Percentiles rank a stretch among this genome's conserved stretches.
Conservation (phyloP, 2,888 invertebrate species). For the Chesias legatella region DNA sequence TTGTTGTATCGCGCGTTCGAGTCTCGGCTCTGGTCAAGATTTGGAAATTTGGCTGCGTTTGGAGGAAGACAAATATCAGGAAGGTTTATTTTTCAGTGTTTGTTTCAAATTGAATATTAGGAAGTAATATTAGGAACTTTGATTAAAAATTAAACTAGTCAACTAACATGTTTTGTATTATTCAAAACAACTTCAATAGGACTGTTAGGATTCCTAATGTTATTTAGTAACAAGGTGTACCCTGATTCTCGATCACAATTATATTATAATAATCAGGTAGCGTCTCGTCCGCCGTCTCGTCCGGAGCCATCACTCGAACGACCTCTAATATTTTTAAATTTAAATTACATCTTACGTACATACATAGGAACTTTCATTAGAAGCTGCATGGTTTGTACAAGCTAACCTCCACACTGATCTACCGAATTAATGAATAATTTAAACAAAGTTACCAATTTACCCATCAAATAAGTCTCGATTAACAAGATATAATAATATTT, state of each 20-base stretch:
- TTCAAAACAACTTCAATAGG: conserved; percentile 12
- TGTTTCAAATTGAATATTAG: conserved; percentile 28
- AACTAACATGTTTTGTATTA: conserved; percentile 4
- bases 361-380: conserved; percentile 81
- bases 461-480: conserved; percentile 63
- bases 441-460: conserved; percentile 65
- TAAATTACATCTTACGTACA: conserved; percentile 79
- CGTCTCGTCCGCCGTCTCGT: conserved; percentile 33
- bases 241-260: conserved; percentile 66
- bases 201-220: conserved; percentile 21
- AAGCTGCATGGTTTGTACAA: conserved; percentile 81
- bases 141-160: conserved; percentile 17
- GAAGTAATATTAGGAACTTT: conserved; percentile 50
- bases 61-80: conserved; percentile 66
- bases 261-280: conserved; percentile 55
- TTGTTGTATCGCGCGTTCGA: conserved; percentile 70
- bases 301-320: conserved; percentile 53
- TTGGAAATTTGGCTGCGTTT: conserved; percentile 47
- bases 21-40: conserved; percentile 48
- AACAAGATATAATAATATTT: conserved; percentile 58
- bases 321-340: conserved; percentile 70
- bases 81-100: conserved; percentile 36
- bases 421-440: conserved; percentile 67
- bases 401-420: conserved; percentile 79
- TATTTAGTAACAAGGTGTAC: conserved; percentile 52